phyloP scores from a whole-genome alignment of 2,888 invertebrate genomes.

The Drosophila prolongata region DNA sequence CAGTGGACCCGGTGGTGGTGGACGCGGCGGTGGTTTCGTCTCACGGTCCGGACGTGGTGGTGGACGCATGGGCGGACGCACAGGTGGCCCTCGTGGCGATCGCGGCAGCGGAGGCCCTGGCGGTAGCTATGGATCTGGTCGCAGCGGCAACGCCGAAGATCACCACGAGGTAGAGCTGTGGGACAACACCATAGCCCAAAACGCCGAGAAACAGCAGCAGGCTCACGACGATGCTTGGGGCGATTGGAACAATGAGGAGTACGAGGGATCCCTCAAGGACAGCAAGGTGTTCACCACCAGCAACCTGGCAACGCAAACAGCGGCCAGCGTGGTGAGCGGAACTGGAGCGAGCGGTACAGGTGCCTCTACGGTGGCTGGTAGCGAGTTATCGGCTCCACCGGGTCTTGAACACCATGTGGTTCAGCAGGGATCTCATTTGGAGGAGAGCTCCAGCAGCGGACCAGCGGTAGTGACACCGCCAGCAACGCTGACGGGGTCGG shows the following conservation, averaged over 20 bases:
- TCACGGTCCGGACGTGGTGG: constrained; percentile 68
- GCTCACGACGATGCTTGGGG: constrained; percentile 85
- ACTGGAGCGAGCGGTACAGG: constrained; percentile 51
- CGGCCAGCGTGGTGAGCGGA: constrained; percentile 78
- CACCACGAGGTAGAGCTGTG: constrained; percentile 86
- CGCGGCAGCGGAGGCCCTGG: constrained; percentile 85
- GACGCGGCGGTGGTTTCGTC: constrained; percentile 69
- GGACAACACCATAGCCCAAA: constrained; percentile 86
- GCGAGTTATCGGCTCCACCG: constrained; percentile 84
- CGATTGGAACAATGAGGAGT: constrained; percentile 97
- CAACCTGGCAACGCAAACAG: constrained; percentile 82
- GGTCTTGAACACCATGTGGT: constrained; percentile 85
- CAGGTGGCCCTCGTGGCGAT: constrained; percentile 82
- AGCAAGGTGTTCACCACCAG: constrained; percentile 96
- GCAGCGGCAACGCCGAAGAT: constrained; percentile 82
- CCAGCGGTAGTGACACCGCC: constrained; percentile 41
- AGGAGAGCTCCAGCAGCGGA: constrained; percentile 71
- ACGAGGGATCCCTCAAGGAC: constrained; percentile 96
- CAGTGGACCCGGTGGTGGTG: constrained; percentile 53
- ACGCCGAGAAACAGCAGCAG: constrained; percentile 83
- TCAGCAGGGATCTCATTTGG: constrained; percentile 78
- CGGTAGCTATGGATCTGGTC: constrained; percentile 74
- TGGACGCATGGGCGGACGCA: constrained; percentile 83
- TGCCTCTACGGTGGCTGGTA: constrained; percentile 21
- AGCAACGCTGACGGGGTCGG: constrained; percentile 51